Conservation (phyloP, 64 coral and sea anemone species). For the Porites australiensis region DNA sequence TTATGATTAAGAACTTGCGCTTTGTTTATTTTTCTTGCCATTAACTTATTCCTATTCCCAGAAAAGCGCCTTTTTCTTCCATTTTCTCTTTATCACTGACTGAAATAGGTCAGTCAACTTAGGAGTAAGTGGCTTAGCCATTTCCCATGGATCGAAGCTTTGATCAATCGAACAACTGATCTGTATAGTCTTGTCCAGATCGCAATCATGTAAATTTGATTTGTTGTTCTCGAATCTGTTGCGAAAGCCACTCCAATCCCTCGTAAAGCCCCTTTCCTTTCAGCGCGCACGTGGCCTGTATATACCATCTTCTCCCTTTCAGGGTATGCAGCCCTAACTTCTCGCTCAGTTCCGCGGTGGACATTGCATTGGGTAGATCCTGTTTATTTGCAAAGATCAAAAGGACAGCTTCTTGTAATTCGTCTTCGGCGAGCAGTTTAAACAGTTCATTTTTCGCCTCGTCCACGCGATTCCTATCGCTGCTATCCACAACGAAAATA, state of each 20-base stretch:
- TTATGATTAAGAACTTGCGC: not conserved
- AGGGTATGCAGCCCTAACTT: slow-evolving; percentile 84
- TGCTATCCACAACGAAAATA: slow-evolving; percentile 97
- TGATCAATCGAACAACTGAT: slow-evolving; percentile 12
- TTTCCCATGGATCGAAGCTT: not conserved
- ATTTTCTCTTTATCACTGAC: not conserved
- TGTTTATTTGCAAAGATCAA: slow-evolving; percentile 99
- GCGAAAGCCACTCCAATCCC: slow-evolving; percentile 89
- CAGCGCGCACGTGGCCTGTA: slow-evolving; percentile 92
- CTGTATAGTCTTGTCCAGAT: not conserved
- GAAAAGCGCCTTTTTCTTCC: not conserved
- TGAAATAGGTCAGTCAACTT: not conserved
- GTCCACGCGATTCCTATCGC: slow-evolving; percentile 74
- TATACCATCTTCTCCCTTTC: slow-evolving; percentile 91
- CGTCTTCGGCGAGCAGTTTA: slow-evolving; percentile 91
- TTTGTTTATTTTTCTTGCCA: not conserved
- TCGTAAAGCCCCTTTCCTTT: slow-evolving; percentile 96
- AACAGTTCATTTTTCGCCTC: slow-evolving; percentile 97
- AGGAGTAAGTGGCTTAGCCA: not conserved
- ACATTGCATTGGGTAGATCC: slow-evolving; percentile 87
- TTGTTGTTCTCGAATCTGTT: slow-evolving; percentile 83
- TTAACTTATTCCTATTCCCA: not conserved
- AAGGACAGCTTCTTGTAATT: slow-evolving; percentile 88
- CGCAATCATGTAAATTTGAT: slow-evolving; percentile 32
- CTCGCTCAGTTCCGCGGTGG: slow-evolving; percentile 83